Evolutionary conservation across 2,113 vertebrate species (phyloP).

Genomic region (Tetrao urogallus): DNA sequence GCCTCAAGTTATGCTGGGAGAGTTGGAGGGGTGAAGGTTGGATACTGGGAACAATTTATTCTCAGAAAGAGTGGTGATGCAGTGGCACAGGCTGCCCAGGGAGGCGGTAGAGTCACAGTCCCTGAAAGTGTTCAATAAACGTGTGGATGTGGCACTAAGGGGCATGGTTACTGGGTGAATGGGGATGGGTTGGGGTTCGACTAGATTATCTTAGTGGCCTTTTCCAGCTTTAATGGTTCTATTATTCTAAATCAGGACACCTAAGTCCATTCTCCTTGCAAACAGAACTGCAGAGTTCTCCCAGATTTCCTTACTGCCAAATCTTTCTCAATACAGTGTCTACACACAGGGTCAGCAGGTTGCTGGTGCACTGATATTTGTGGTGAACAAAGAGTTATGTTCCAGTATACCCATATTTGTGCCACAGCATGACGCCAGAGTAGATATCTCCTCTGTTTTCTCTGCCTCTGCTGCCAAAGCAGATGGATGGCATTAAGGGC

Average conservation of each 20-base stretch:
- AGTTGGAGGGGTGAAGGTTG: too few species aligned
- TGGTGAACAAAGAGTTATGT: background rate
- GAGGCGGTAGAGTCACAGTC: background rate
- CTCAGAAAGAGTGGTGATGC: too few species aligned
- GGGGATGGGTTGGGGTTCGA: background rate
- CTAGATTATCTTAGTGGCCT: background rate
- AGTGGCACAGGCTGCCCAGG: background rate
- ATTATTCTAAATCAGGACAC: background rate
- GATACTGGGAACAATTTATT: too few species aligned
- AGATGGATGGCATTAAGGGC: fast-evolving
- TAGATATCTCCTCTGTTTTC: background rate
- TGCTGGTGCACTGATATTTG: background rate
- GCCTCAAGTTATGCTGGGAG: too few species aligned
- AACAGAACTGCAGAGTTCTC: background rate
- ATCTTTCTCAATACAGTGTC: fast-evolving
- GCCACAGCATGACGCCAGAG: background rate
- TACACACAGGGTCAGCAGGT: fast-evolving
- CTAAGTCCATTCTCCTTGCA: fast-evolving
- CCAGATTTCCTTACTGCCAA: fast-evolving
- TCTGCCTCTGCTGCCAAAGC: background rate
- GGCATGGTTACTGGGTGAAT: background rate
- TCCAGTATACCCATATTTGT: fast-evolving
- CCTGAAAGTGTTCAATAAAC: background rate
- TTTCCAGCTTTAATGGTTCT: background rate
- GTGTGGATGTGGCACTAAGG: background rate